A percentile compares a stretch with the other conserved stretches of the same genome.
Evolutionary conservation across 35 echinoderm and acorn worm genomes (phyloP).

Genomic region (Holothuria glaberrima): DNA sequence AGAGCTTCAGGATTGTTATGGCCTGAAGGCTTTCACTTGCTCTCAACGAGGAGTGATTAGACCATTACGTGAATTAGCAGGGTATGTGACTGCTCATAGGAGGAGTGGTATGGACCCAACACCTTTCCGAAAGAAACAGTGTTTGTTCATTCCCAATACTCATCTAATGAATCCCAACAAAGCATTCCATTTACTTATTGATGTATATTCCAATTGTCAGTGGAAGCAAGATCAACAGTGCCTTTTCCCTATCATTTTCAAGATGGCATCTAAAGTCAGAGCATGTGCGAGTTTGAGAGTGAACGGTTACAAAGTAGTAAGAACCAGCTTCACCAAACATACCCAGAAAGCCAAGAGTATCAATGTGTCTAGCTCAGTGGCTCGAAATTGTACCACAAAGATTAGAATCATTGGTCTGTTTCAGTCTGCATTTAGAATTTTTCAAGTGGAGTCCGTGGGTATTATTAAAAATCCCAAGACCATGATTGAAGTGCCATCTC

Average conservation of each 20-base stretch:
- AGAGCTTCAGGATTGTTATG: neutral
- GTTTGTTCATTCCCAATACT: constrained; percentile 12
- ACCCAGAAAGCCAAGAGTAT: constrained; percentile 32
- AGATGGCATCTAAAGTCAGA: neutral
- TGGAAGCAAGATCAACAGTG: neutral
- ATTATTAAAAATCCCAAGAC: no score
- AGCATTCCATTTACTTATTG: constrained; percentile 41
- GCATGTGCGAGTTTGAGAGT: neutral
- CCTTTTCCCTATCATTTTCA: neutral
- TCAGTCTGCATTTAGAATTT: neutral
- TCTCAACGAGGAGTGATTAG: neutral
- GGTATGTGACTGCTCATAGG: neutral
- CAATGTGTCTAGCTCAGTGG: constrained; percentile 52
- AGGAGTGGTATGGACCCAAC: neutral
- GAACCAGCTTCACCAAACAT: constrained; percentile 23
- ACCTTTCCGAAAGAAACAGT: neutral
- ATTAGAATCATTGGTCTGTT: constrained; percentile 46
- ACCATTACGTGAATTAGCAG: constrained; percentile 32
- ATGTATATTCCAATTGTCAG: constrained; percentile 26
- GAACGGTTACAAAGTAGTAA: neutral
- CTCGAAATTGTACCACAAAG: constrained; percentile 37
- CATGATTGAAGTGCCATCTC: no score
- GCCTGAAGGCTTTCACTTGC: neutral
- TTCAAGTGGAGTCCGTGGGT: no score
- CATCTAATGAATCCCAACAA: constrained; percentile 19